Percentiles rank a stretch among this genome's conserved stretches.
Conservation (phyloP, 2,797 vertebrate species). For the Pantherophis vulpinus region DNA sequence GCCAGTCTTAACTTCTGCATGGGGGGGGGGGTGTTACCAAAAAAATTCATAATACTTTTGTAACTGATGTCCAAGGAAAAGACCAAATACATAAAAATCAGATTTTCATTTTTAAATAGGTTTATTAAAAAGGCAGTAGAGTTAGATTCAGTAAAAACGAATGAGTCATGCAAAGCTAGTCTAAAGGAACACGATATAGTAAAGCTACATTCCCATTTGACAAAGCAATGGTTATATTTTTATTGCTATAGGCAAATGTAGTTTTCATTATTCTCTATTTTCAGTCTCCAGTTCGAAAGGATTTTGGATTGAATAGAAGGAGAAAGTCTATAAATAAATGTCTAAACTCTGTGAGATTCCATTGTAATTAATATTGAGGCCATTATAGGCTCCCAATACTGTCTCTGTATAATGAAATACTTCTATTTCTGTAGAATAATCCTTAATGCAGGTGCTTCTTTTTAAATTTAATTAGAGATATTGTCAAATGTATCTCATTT, state of each 20-base stretch:
- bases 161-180: neutral
- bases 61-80: neutral
- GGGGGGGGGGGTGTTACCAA: neutral
- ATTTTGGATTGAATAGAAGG: neutral
- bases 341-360: neutral
- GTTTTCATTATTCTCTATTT: neutral
- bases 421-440: neutral
- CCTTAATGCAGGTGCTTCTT: neutral
- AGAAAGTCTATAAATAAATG: neutral
- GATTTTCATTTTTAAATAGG: neutral
- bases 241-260: neutral
- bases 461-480: neutral
- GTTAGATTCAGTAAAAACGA: neutral
- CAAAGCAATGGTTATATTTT: neutral
- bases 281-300: neutral
- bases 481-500: neutral
- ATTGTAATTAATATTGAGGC: neutral
- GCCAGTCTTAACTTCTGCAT: constrained; percentile 9
- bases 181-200: neutral
- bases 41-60: neutral
- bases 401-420: neutral
- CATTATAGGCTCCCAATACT: neutral
- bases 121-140: neutral
- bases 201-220: neutral
- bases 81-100: neutral